Base-by-base conservation (phyloP, 2,797 vertebrate species). In the Phoeniculus purpureus region DNA sequence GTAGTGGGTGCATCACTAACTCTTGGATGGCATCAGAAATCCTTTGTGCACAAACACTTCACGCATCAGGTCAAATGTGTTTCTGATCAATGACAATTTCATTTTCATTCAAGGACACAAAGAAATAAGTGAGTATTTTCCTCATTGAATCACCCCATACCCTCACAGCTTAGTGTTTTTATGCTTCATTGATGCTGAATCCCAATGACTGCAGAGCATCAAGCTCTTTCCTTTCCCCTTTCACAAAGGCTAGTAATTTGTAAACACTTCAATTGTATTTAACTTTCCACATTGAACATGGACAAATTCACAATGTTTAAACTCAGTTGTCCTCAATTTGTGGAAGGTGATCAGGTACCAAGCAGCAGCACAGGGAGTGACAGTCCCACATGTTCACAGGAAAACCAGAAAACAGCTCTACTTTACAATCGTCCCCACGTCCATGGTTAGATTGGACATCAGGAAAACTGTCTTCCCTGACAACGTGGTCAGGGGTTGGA, bases 91-190 rank as follows among this genome's bases (percentile, higher is more conserved):
- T 6, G 3, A 52, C 13, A 64, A 52, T 13, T 52, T 9, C 7
- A 2, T 73, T 84, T 81, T 75, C 13, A 26, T 67, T 59, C 27
- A 79, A 59, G 21, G 23, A 59, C 27, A 70, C 29, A 47, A 1
- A 32, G 52, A 76, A 93, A 31, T 11, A 68, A 73, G 26, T 8
- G 4, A 10, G 22, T 32, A 18, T 17, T 27, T 50, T 58, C 31
- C 20, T 26, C 58, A 47, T 6, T 29, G n/a, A 27, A 77, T 50
- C 29, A 71, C 8, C 2, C 40, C 31, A 20, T 32, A 54, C 3
- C 8, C 19, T 59, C 1, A 0, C 29, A 32, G 26, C 10, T 74
- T 45, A 59, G 26, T 0, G 56, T 16, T 19, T 81, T 47, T 19
- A 21, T 26, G 21, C 4, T 79, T 70, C 40, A 62, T 1, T 80